Evolutionary conservation across 2,888 invertebrate genomes (phyloP), one percentile per base, ranked within the genome.

Genomic region (Aplocera efformata): DNA sequence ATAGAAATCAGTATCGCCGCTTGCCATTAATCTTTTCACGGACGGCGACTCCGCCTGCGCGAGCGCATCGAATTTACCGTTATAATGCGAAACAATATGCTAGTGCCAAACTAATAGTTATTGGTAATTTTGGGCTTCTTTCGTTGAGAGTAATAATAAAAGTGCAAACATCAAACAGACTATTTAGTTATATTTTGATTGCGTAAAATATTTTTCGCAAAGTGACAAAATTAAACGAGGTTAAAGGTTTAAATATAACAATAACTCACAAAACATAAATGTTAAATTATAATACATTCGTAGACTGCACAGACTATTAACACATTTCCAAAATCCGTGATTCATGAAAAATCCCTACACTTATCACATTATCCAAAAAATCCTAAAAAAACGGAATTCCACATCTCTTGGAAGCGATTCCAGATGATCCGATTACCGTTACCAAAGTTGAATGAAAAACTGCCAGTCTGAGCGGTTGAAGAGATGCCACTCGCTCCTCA

Each of bases 51-150:
- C 43, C 41, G 44, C 50, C 51, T 39, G 63, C 60, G 61, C 61
- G 41, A 54, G 60, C 65, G 56, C 56, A 57, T 43, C 62, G 48
- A 48, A 47, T 41, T 50, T 45, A 63, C 71, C 68, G 71, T 68
- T 69, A 65, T 32, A 32, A 17, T 26, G 45, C 45, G 42, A 38
- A 46, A 44, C 48, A 57, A 51, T 43, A 47, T 42, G 42, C 36
- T 38, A 17, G 42, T 29, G 41, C 36, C 36, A 38, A 35, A 28
- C 34, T 36, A 24, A 44, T 31, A 36, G 35, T 20, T 37, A 38
- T 46, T 37, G 27, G 23, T 32, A 24, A 17, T 9, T n/a, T 9
- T n/a, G 0, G 1, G 31, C 4, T 20, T 35, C 2, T 32, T 35
- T 35, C 2, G 1, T 13, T 22, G 10, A 11, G 17, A 5, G 6